Conservation (phyloP, 2,113 vertebrate species). For the Chionomys nivalis region DNA sequence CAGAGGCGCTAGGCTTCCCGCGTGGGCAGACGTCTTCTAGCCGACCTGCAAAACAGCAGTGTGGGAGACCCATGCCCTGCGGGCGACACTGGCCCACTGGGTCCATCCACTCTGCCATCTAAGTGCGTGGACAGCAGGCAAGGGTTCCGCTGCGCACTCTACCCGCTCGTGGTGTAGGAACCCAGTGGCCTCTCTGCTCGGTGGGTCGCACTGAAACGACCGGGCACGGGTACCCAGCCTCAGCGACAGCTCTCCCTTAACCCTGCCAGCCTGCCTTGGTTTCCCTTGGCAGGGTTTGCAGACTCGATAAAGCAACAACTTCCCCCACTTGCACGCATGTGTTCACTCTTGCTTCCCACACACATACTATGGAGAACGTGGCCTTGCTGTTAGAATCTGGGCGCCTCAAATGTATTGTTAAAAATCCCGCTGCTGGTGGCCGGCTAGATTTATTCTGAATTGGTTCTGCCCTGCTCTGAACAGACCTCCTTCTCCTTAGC, state of each 20-base stretch:
- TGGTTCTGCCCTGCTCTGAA: background rate
- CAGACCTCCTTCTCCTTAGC: background rate
- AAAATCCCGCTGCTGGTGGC: background rate
- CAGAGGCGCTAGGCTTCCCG: background rate
- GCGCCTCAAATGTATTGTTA: background rate
- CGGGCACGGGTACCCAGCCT: fast-evolving
- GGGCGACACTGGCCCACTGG: background rate
- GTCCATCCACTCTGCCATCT: background rate
- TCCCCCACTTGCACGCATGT: background rate
- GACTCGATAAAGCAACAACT: too few species aligned
- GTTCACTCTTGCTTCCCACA: background rate
- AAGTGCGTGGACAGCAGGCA: background rate
- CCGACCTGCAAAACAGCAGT: background rate
- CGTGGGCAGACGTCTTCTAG: background rate
- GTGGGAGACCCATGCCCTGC: background rate
- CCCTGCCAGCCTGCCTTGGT: background rate
- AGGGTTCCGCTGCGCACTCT: background rate
- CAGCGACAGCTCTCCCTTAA: background rate
- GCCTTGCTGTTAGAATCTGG: background rate
- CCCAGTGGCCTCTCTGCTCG: background rate
- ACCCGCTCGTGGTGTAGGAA: background rate
- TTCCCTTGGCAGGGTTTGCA: background rate
- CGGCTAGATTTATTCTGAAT: background rate
- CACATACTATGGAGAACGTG: background rate
- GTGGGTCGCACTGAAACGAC: background rate